These are phyloP conservation scores for Habropoda laboriosa DNA, from an alignment of 1,140 invertebrate species.

Conservation along the genomic window DNA sequence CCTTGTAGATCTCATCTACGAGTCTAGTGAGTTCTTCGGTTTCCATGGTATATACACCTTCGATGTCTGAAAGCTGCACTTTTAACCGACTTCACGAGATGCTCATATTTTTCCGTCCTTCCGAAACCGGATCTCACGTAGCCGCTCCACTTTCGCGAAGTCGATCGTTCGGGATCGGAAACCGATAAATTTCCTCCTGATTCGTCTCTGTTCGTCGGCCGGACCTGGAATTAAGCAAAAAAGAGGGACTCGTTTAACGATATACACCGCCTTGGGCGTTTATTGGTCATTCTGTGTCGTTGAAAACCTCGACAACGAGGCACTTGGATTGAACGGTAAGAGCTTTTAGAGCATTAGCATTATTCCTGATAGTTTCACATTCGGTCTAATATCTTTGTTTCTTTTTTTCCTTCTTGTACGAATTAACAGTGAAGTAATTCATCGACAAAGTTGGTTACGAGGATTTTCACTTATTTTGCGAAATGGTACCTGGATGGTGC, in stretches of 20 bases:
- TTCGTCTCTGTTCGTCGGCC: not conserved
- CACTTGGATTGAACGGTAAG: not conserved
- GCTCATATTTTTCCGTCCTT: conserved; percentile 77
- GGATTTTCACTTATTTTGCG: no score
- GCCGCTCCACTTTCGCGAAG: conserved; percentile 70
- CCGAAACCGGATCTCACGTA: conserved; percentile 71
- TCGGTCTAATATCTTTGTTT: no score
- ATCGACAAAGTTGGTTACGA: no score
- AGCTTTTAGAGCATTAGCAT: no score
- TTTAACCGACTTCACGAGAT: conserved; percentile 73
- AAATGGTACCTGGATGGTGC: no score
- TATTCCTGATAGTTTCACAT: no score
- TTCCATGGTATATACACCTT: conserved; percentile 85
- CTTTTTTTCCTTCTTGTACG: no score
- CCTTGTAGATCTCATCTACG: conserved; percentile 94
- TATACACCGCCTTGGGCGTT: not conserved
- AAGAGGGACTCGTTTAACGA: not conserved
- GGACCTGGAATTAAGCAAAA: conserved; percentile 29
- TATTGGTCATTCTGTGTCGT: not conserved
- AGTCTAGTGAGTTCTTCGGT: conserved; percentile 94
- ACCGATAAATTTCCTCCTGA: conserved; percentile 17
- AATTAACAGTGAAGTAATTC: no score
- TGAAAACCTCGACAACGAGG: not conserved
- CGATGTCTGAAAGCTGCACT: conserved; percentile 68
- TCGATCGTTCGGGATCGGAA: conserved; percentile 57